phyloP scores from a whole-genome alignment of 2,113 vertebrate genomes.

The Mastomys coucha region DNA sequence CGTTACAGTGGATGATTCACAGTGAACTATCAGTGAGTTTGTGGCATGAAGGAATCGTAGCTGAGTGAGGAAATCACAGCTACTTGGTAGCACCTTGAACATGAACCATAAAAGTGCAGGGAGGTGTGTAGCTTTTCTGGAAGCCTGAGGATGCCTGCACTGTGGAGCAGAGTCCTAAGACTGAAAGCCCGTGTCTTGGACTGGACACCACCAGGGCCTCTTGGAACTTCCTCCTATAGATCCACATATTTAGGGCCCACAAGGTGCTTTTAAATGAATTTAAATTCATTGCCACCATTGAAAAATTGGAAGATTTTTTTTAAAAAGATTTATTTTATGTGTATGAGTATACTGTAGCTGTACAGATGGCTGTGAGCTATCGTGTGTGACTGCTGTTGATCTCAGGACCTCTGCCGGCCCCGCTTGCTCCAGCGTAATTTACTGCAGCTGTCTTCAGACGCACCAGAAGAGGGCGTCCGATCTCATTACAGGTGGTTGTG shows the following conservation, averaged over 20 bases:
- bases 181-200: neutral
- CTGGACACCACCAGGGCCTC: neutral
- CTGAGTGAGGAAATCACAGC: neutral
- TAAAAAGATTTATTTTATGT: too few species aligned
- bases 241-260: neutral
- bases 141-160: neutral
- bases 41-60: neutral
- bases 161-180: neutral
- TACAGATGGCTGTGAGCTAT: too few species aligned
- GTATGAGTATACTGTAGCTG: too few species aligned
- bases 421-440: too few species aligned
- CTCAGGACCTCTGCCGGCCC: too few species aligned
- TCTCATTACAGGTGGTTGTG: too few species aligned
- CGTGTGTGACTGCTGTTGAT: too few species aligned
- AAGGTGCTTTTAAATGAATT: neutral
- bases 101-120: neutral
- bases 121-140: neutral
- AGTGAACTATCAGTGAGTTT: neutral
- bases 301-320: neutral
- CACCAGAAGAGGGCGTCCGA: too few species aligned
- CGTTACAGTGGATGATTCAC: neutral
- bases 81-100: neutral
- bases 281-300: neutral
- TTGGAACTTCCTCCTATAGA: neutral
- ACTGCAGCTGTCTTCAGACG: too few species aligned